Evolutionary conservation across 2,888 invertebrate species (phyloP).

Genomic region (Hirtodrosophila cameraria): DNA sequence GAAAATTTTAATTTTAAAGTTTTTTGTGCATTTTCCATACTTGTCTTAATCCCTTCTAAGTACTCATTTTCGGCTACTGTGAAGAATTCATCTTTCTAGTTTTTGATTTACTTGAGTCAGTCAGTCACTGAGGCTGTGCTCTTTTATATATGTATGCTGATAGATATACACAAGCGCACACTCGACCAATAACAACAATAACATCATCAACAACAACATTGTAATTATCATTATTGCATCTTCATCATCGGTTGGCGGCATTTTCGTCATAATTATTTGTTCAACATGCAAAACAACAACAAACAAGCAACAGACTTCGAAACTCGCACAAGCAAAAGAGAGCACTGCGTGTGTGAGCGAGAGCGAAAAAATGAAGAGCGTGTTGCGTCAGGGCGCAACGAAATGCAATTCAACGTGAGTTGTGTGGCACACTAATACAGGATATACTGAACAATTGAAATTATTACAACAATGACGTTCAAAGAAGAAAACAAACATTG

Average conservation of each 20-base stretch:
- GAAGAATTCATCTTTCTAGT: too few relatives aligned
- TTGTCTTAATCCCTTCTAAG: too few relatives aligned
- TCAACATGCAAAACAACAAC: slow-evolving; percentile 34
- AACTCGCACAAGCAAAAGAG: slow-evolving; percentile 6
- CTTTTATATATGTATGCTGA: too few relatives aligned
- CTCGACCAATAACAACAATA: slow-evolving; percentile 17
- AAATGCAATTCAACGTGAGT: slow-evolving; percentile 1
- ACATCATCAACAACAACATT: slow-evolving; percentile 20
- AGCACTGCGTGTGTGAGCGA: slow-evolving; percentile 1
- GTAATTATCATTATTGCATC: slow-evolving; percentile 33
- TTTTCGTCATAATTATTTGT: slow-evolving; percentile 50
- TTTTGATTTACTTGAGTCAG: too few relatives aligned
- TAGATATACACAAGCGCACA: neutral
- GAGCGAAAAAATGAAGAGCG: neutral
- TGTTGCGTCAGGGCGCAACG: neutral
- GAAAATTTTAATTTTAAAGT: too few relatives aligned
- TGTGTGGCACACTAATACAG: neutral
- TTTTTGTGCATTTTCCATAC: too few relatives aligned
- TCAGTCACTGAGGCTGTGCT: too few relatives aligned
- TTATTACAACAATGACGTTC: too few relatives aligned
- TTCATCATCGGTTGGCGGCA: slow-evolving; percentile 32
- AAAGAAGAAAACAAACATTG: neutral
- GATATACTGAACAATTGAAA: too few relatives aligned
- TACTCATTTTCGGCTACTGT: too few relatives aligned
- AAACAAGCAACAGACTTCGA: slow-evolving; percentile 38